Percentiles rank a stretch among this genome's conserved stretches.
Conservation (phyloP, 2,888 invertebrate genomes). For the Seira sanloemensis region DNA sequence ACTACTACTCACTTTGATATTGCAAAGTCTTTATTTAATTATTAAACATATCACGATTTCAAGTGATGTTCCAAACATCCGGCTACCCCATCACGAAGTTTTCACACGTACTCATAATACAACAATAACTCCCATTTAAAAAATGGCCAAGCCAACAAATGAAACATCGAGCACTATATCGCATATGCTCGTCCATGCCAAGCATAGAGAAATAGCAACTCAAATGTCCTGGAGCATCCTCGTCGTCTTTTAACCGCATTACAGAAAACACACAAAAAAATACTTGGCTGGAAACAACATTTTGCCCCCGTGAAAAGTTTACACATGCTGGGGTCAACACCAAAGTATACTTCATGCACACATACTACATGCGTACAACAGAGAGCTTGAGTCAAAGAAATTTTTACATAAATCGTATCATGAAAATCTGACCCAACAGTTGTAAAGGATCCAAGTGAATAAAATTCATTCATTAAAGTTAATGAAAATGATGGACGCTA, state of each 20-base stretch:
- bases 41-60: conserved; percentile 53
- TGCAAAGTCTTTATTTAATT: background rate
- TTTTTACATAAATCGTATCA: too few species aligned
- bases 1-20: background rate
- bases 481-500: background rate
- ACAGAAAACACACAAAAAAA: background rate
- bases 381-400: too few species aligned
- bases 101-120: background rate
- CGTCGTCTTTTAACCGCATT: conserved; percentile 7
- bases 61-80: conserved; percentile 46
- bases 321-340: background rate
- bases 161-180: too few species aligned
- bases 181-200: too few species aligned
- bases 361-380: background rate
- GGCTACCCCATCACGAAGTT: background rate
- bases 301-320: background rate
- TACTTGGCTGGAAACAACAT: background rate
- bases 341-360: background rate
- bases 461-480: background rate
- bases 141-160: background rate
- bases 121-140: background rate
- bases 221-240: conserved; percentile 30
- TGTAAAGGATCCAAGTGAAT: background rate
- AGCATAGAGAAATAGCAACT: too few species aligned
- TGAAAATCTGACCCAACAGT: background rate